Conservation (phyloP, 1,140 invertebrate genomes). For the Pemphigus obesinymphae region DNA sequence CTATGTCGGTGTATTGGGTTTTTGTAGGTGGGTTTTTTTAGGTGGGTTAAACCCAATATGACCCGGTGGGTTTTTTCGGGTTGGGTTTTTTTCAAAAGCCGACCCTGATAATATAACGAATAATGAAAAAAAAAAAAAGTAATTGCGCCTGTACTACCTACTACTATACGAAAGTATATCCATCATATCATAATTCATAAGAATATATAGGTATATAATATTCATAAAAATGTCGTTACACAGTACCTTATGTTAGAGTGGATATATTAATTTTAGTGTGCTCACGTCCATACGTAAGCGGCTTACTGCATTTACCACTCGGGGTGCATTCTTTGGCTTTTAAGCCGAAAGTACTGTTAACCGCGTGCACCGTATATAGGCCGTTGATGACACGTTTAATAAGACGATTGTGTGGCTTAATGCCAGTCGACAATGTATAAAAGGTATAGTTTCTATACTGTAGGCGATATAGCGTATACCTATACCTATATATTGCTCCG, state of each 20-base stretch:
- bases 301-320: slow-evolving; percentile 3
- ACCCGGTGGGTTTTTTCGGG: too few species aligned
- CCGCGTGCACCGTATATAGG: neutral
- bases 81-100: too few species aligned
- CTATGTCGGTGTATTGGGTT: too few species aligned
- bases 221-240: neutral
- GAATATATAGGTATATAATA: neutral
- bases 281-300: neutral
- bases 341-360: slow-evolving; percentile 1
- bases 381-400: slow-evolving; percentile 2
- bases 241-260: neutral
- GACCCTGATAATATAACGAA: too few species aligned
- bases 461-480: too few species aligned
- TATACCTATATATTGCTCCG: too few species aligned
- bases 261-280: neutral
- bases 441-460: too few species aligned
- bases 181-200: neutral
- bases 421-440: neutral
- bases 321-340: slow-evolving; percentile 14
- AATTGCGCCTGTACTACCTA: too few species aligned
- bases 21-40: too few species aligned
- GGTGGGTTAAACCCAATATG: too few species aligned
- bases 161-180: neutral
- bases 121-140: too few species aligned
- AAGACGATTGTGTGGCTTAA: neutral